A percentile compares a stretch with the other conserved stretches of the same genome.
Evolutionary conservation across 2,797 vertebrate genomes (phyloP).

Genomic region (Phrynocephalus guinanensis): DNA sequence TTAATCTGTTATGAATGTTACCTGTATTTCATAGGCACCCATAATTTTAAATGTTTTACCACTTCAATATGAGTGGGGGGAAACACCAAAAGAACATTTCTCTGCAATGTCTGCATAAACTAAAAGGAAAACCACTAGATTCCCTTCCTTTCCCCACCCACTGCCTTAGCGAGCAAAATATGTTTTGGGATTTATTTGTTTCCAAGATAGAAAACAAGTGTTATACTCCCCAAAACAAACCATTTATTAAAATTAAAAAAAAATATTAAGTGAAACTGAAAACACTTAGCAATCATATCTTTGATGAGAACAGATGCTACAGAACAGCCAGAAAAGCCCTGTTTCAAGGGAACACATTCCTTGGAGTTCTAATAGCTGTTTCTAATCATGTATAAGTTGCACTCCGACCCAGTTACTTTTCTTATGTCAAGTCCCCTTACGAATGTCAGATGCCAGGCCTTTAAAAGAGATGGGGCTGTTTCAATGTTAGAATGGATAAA

Average conservation of each 20-base stretch:
- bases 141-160: neutral
- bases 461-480: neutral
- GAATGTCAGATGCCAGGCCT: neutral
- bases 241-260: neutral
- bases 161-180: neutral
- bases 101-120: too few relatives aligned
- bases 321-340: neutral
- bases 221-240: neutral
- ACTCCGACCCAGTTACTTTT: neutral
- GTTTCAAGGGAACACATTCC: neutral
- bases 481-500: neutral
- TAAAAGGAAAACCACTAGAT: neutral
- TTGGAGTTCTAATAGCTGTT: neutral
- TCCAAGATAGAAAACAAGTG: neutral
- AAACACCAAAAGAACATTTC: too few relatives aligned
- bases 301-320: neutral
- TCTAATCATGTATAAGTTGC: neutral
- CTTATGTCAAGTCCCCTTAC: neutral
- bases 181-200: neutral
- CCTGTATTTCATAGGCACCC: too few relatives aligned
- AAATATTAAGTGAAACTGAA: neutral
- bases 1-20: too few relatives aligned
- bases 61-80: too few relatives aligned
- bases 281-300: neutral
- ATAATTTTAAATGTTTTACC: too few relatives aligned